Conservation (phyloP, 2,113 vertebrate genomes). For the Cyprinus carpio region DNA sequence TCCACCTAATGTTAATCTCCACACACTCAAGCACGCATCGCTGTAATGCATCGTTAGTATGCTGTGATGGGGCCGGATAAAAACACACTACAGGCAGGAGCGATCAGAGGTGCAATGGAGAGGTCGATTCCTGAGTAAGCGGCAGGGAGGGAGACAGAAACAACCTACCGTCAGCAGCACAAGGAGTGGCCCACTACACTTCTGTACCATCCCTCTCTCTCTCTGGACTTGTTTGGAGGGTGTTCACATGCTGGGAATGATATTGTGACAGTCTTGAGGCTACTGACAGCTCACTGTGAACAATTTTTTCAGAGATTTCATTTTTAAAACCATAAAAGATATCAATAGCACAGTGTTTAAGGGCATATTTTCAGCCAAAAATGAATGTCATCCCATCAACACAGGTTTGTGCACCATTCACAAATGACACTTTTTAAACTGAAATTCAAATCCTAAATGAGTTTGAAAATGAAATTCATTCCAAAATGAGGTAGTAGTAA, state of each 20-base stretch:
- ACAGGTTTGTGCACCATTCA: not conserved
- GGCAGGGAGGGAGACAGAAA: slow-evolving; percentile 35
- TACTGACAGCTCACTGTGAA: slow-evolving; percentile 1
- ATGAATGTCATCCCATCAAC: not conserved
- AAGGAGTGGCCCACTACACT: slow-evolving; percentile 13
- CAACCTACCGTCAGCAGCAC: not conserved
- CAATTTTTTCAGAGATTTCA: not conserved
- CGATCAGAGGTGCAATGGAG: slow-evolving; percentile 21
- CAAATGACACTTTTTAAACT: too few species aligned
- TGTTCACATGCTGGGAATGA: slow-evolving; percentile 6
- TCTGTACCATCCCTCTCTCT: not conserved
- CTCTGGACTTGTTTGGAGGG: not conserved
- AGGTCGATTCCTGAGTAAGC: slow-evolving; percentile 33
- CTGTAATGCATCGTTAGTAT: slow-evolving; percentile 13
- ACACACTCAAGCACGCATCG: not conserved
- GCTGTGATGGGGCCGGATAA: not conserved
- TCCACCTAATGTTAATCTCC: slow-evolving; percentile 6
- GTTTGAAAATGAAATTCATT: too few species aligned
- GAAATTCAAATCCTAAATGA: too few species aligned
- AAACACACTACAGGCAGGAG: slow-evolving; percentile 9
- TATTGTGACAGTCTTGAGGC: slow-evolving; percentile 26
- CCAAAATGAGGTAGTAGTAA: too few species aligned
- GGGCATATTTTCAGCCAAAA: too few species aligned
- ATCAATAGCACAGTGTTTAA: not conserved
- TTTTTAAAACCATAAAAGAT: not conserved